Percentiles rank a stretch among this genome's conserved stretches.
Evolutionary conservation across 2,113 vertebrate species (phyloP).

Genomic region (Bambusicola thoracicus): DNA sequence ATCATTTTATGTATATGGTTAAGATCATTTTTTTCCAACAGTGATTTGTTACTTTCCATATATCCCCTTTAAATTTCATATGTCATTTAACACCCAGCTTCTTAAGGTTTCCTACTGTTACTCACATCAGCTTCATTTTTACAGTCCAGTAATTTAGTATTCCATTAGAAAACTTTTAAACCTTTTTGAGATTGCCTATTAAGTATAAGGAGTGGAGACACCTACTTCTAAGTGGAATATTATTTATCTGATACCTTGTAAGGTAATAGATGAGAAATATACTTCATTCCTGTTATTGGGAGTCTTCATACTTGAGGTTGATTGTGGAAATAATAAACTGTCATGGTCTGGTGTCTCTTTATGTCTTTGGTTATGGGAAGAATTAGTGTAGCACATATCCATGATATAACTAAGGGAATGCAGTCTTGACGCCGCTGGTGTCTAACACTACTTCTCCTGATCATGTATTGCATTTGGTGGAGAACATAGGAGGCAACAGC

Average conservation of each 20-base stretch:
- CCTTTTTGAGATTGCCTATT: not conserved
- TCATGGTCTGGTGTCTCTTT: not conserved
- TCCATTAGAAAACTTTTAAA: not conserved
- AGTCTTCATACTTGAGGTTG: not conserved
- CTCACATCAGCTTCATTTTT: not conserved
- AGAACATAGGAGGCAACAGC: not conserved
- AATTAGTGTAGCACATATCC: not conserved
- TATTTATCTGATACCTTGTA: not conserved
- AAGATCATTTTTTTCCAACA: not conserved
- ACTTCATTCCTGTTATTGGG: not conserved
- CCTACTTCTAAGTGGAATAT: not conserved
- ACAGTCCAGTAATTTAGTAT: not conserved
- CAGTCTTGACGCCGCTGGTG: not conserved
- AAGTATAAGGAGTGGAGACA: not conserved
- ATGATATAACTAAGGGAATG: not conserved
- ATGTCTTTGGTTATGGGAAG: not conserved
- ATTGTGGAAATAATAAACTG: not conserved
- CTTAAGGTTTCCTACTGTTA: not conserved
- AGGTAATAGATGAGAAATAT: not conserved
- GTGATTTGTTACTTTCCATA: not conserved
- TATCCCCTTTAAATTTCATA: not conserved
- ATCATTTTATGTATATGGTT: not conserved
- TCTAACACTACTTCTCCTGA: not conserved
- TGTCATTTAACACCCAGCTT: not conserved
- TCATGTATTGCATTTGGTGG: rapidly evolving